These are phyloP conservation scores for Nibea albiflora DNA, from an alignment of 2,113 vertebrate species.

Conservation along the genomic window DNA sequence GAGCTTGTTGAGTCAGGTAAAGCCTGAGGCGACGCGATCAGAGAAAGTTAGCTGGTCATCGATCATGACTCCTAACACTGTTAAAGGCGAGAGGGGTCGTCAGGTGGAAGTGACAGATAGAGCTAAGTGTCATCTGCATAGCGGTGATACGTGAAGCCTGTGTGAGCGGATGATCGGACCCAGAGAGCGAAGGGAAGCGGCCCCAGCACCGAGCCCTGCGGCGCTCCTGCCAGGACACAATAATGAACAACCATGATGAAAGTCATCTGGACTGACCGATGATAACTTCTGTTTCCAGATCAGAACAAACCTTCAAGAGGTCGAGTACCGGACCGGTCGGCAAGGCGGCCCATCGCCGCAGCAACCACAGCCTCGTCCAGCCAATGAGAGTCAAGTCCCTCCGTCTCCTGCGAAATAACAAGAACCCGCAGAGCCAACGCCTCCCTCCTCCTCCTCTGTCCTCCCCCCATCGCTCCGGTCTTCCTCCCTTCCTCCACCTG, in stretches of 20 bases:
- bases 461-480: constrained; percentile 29
- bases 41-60: too few species aligned
- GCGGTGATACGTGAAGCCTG: too few species aligned
- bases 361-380: constrained; percentile 52
- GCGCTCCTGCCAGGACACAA: background rate
- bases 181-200: too few species aligned
- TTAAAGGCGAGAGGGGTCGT: too few species aligned
- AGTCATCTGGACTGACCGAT: background rate
- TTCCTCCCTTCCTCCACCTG: background rate
- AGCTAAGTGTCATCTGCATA: too few species aligned
- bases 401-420: constrained; percentile 23
- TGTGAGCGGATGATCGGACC: too few species aligned
- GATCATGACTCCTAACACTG: too few species aligned
- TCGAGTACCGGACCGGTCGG: constrained; percentile 57
- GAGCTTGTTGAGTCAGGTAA: too few species aligned
- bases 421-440: background rate
- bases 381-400: constrained; percentile 62
- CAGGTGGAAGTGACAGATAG: too few species aligned
- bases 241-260: background rate
- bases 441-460: constrained; percentile 11
- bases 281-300: constrained; percentile 56
- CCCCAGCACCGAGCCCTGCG: too few species aligned
- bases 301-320: constrained; percentile 57
- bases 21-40: too few species aligned
- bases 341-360: constrained; percentile 52